Conservation (phyloP, 2,113 vertebrate genomes). For the Ctenomys sociabilis region DNA sequence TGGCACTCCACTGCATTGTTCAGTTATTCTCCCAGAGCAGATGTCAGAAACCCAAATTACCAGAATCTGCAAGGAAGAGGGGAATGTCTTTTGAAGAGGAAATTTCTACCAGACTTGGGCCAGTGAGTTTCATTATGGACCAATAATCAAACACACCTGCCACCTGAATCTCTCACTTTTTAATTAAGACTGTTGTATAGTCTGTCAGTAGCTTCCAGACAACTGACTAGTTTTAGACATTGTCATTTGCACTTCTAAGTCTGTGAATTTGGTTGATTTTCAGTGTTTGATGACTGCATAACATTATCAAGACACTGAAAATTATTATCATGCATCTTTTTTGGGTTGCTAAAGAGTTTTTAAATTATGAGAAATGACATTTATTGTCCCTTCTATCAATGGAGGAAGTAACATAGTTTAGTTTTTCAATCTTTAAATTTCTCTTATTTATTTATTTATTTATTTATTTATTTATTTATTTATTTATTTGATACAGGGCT, state of each 20-base stretch:
- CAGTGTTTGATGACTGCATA: background rate
- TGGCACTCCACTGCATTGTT: background rate
- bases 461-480: too few species aligned
- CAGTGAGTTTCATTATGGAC: background rate
- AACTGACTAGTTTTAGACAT: background rate
- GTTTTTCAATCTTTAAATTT: background rate
- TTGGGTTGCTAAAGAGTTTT: slow-evolving; percentile 9
- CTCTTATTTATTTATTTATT: too few species aligned
- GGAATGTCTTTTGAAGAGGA: background rate
- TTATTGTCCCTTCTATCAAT: background rate
- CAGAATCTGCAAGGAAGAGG: background rate
- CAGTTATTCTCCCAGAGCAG: background rate
- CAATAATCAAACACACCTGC: background rate
- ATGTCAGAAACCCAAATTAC: background rate
- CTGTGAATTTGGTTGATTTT: slow-evolving; percentile 25
- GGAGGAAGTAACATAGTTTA: background rate
- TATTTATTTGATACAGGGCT: too few species aligned
- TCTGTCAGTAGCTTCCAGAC: background rate
- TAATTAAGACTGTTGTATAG: background rate
- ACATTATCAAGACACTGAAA: slow-evolving; percentile 3
- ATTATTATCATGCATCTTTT: background rate
- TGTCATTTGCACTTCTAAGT: background rate
- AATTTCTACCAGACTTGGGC: background rate
- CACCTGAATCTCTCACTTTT: slow-evolving; percentile 14
- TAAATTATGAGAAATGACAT: background rate